Conservation (phyloP, 2,888 invertebrate species). For the Rugalucina vietnamica region DNA sequence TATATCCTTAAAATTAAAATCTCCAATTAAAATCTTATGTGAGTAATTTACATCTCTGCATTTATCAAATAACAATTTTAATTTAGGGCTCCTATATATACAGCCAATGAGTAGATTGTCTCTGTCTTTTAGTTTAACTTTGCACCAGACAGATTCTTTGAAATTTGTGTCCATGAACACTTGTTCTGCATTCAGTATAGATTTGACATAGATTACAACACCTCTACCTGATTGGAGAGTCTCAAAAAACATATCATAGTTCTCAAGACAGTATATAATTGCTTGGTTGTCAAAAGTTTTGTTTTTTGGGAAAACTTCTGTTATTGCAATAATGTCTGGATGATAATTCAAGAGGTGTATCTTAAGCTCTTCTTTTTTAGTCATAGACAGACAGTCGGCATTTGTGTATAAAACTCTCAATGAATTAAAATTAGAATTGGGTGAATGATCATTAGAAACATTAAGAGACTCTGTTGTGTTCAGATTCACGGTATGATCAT, state of each 20-base stretch:
- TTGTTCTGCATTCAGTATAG: background rate
- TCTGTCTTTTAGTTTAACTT: background rate
- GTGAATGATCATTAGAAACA: too few species aligned
- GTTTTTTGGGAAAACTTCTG: background rate
- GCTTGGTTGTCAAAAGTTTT: background rate
- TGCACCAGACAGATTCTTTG: background rate
- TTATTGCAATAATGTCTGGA: too few species aligned
- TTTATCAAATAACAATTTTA: background rate
- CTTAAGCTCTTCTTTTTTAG: background rate
- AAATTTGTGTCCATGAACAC: background rate
- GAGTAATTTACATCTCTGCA: background rate
- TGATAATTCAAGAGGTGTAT: too few species aligned
- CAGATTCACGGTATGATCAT: too few species aligned
- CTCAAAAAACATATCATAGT: background rate
- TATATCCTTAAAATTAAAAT: background rate
- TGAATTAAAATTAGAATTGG: too few species aligned
- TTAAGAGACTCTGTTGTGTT: too few species aligned
- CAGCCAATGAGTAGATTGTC: background rate
- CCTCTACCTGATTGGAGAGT: background rate
- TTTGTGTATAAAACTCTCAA: constrained; percentile 1
- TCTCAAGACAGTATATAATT: background rate
- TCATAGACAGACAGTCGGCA: background rate
- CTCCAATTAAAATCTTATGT: background rate
- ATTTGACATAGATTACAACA: background rate
- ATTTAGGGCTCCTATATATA: constrained; percentile 2